Percentiles rank a stretch among this genome's conserved stretches.
Evolutionary conservation across 2,797 vertebrate genomes (phyloP).

Genomic region (Sciurus vulgaris): DNA sequence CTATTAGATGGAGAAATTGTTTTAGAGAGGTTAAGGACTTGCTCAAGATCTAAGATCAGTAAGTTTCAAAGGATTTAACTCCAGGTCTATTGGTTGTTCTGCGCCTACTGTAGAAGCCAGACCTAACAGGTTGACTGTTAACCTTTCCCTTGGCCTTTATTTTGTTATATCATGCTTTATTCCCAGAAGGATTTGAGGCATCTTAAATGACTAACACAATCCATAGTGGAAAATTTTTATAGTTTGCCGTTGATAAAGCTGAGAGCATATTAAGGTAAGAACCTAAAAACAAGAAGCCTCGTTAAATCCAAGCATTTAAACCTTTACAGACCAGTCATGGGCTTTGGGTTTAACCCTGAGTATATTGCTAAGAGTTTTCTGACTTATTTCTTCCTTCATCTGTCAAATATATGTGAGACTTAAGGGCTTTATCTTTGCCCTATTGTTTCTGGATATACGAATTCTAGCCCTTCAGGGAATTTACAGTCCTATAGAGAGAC

Average conservation of each 20-base stretch:
- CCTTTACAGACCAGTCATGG: not conserved
- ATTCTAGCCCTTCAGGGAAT: slow-evolving; percentile 23
- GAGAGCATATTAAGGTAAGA: slow-evolving; percentile 40
- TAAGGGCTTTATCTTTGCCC: not conserved
- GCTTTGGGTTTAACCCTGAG: not conserved
- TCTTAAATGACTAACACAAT: slow-evolving; percentile 4
- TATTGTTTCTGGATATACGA: slow-evolving; percentile 38
- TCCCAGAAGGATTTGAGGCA: slow-evolving; percentile 42
- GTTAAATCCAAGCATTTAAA: not conserved
- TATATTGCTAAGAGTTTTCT: slow-evolving; percentile 35
- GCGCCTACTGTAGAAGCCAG: not conserved
- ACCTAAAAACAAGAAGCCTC: slow-evolving; percentile 32
- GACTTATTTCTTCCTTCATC: not conserved
- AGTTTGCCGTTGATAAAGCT: slow-evolving; percentile 50
- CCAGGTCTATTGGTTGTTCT: not conserved
- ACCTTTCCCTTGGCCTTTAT: slow-evolving; percentile 38
- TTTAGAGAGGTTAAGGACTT: slow-evolving; percentile 39
- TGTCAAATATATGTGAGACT: slow-evolving; percentile 12
- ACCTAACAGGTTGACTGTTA: slow-evolving; percentile 20
- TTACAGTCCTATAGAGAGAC: not conserved
- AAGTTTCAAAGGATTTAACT: slow-evolving; percentile 49
- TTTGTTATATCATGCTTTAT: slow-evolving; percentile 46
- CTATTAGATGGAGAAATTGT: slow-evolving; percentile 53
- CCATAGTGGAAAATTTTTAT: slow-evolving; percentile 35
- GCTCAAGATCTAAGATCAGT: not conserved